Conservation (phyloP, 2,113 vertebrate genomes). For the Grus americana region DNA sequence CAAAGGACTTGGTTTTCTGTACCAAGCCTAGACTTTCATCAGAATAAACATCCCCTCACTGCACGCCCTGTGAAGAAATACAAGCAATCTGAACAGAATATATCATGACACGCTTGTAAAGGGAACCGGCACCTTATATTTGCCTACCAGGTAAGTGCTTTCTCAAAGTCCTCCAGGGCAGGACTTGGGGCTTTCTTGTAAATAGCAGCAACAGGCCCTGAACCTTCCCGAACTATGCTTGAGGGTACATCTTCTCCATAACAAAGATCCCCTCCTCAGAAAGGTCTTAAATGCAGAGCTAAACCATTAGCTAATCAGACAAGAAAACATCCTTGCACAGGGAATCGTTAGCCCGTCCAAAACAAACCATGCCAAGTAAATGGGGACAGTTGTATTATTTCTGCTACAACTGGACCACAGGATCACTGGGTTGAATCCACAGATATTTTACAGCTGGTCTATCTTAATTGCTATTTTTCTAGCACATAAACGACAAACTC, state of each 20-base stretch:
- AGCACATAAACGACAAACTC: neutral
- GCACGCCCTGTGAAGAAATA: slow-evolving; percentile 43
- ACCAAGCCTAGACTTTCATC: slow-evolving; percentile 65
- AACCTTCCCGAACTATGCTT: neutral
- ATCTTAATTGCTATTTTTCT: neutral
- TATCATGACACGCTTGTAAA: neutral
- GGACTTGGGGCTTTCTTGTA: neutral
- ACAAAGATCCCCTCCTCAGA: neutral
- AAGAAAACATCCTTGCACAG: neutral
- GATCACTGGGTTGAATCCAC: neutral
- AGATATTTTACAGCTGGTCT: neutral
- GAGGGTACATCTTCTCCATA: neutral
- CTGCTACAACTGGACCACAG: too few species aligned
- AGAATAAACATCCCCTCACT: slow-evolving; percentile 25
- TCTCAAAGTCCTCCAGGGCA: neutral
- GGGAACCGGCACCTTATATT: neutral
- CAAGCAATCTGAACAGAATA: neutral
- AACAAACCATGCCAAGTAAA: neutral
- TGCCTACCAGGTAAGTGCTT: neutral
- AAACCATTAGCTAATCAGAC: neutral
- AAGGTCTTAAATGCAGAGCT: neutral
- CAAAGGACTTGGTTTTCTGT: slow-evolving; percentile 68
- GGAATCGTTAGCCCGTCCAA: neutral
- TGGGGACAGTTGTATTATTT: neutral
- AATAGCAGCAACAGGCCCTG: neutral